Percentiles rank a stretch among this genome's conserved stretches.
phyloP scores from a whole-genome alignment of 2,888 invertebrate genomes.

The Ophion costatus region DNA sequence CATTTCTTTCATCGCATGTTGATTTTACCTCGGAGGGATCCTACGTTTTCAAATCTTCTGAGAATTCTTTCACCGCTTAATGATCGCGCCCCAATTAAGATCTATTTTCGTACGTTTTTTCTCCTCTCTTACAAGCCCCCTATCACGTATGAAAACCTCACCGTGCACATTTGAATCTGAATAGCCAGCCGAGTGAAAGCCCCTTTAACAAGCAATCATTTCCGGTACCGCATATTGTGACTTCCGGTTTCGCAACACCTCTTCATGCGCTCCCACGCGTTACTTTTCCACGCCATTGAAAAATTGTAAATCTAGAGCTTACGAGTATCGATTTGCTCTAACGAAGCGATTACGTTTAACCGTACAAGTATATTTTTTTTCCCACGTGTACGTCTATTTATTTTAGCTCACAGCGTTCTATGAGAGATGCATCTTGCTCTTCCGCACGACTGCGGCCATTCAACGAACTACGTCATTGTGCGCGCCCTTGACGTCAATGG shows the following conservation, averaged over 20 bases:
- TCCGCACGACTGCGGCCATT: slow-evolving; percentile 40
- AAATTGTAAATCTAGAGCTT: not conserved
- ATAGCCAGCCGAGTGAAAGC: not conserved
- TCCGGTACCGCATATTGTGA: slow-evolving; percentile 2
- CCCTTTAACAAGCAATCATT: not conserved
- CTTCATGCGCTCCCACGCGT: not conserved
- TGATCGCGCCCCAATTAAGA: slow-evolving; percentile 62
- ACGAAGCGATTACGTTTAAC: slow-evolving; percentile 75
- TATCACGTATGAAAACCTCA: not conserved
- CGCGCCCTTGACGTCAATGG: slow-evolving; percentile 61
- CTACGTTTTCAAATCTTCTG: slow-evolving; percentile 36
- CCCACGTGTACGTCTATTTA: slow-evolving; percentile 21
- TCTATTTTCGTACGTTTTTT: slow-evolving; percentile 61
- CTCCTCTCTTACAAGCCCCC: not conserved
- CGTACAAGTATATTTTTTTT: slow-evolving; percentile 34
- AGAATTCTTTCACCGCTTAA: slow-evolving; percentile 57
- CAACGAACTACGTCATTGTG: slow-evolving; percentile 56
- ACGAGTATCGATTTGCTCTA: slow-evolving; percentile 39
- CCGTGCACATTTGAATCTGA: not conserved
- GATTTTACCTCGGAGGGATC: slow-evolving; percentile 54
- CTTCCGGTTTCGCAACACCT: slow-evolving; percentile 9
- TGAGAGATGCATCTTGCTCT: slow-evolving; percentile 49
- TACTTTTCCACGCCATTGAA: not conserved
- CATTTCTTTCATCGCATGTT: slow-evolving; percentile 61
- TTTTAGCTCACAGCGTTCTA: slow-evolving; percentile 42